Base-by-base conservation (phyloP, 2,888 invertebrate genomes). In the Yponomeuta evonymella region DNA sequence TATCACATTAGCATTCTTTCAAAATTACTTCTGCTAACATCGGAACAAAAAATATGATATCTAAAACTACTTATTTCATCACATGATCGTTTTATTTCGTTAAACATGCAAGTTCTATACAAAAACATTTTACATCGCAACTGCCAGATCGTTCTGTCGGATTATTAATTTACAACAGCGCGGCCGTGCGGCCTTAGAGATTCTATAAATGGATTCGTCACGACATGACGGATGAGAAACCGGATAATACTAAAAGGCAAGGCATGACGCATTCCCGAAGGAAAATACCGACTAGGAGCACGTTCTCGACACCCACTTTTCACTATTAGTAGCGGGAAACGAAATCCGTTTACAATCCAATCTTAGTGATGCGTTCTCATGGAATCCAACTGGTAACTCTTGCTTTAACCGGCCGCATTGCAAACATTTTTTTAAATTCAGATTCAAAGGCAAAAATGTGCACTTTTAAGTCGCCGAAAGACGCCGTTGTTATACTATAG, bases 161-260 rank as follows among this genome's bases (percentile, higher is more conserved):
- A 15, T 15, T 12, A 15, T n/a, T 48, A 48, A 2, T 68, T 48
- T 68, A 48, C 48, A 48, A 68, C 48, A 29, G 68, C n/a, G n/a
- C 33, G 68, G 68, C 68, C 48, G 65, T n/a, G 33, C 2, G 64
- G 64, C 64, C 30, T 33, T 12, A 23, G 65, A 65, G 65, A 65
- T 65, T 65, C 65, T 65, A 65, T 58, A 30, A 30, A 4, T 65
- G 65, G 9, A 65, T 29, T 12, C 51, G 51, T 58, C 15, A 15
- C 15, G 15, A 58, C 15, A 58, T 15, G 15, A 58, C 12, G 15
- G 51, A 58, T 12, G 51, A 15, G 51, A 58, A 12, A 58, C 51
- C 51, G 51, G 30, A 68, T 68, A 68, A 68, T 48, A 48, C 51
- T 68, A 68, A 58, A 69, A 69, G 69, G 69, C 69, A 69, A 69